These are phyloP conservation scores for Drosophila emarginata DNA, from an alignment of 2,888 invertebrate genomes.

Conservation along the genomic window DNA sequence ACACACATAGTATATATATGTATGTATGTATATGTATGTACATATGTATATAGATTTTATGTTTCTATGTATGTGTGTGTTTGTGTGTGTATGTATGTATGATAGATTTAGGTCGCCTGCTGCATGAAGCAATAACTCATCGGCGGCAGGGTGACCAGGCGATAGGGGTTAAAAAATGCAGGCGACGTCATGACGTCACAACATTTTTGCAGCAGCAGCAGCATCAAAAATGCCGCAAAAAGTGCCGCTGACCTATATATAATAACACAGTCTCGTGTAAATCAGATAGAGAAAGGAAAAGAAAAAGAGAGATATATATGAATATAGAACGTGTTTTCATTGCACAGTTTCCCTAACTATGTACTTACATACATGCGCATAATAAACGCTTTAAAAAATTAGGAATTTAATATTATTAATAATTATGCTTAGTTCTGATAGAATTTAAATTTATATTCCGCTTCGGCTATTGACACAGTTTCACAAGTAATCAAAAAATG, in stretches of 20 bases:
- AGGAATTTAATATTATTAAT: no score
- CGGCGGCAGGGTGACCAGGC: slow-evolving; percentile 25
- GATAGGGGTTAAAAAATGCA: slow-evolving; percentile 30
- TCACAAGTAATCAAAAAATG: no score
- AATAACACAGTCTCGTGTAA: slow-evolving; percentile 22
- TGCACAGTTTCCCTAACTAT: no score
- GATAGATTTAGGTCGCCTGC: slow-evolving; percentile 61
- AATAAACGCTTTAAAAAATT: no score
- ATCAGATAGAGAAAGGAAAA: slow-evolving; percentile 7
- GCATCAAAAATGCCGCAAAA: slow-evolving; percentile 6
- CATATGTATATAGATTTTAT: not conserved
- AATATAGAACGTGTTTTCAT: slow-evolving; percentile 1
- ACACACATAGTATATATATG: slow-evolving; percentile 2
- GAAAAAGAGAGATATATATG: not conserved
- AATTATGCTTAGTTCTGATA: no score
- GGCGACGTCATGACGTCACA: slow-evolving; percentile 69
- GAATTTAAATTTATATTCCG: no score
- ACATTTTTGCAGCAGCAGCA: slow-evolving; percentile 30
- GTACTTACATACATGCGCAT: no score
- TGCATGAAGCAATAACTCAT: slow-evolving; percentile 43
- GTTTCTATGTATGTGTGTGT: slow-evolving; percentile 12
- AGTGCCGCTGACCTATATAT: slow-evolving; percentile 72
- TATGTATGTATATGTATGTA: slow-evolving; percentile 4
- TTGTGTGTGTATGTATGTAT: slow-evolving; percentile 21
- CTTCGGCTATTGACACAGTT: no score